Evolutionary conservation across 2,888 invertebrate species (phyloP), one percentile per base, ranked within the genome.

Genomic region (Hoplodrina blanda): DNA sequence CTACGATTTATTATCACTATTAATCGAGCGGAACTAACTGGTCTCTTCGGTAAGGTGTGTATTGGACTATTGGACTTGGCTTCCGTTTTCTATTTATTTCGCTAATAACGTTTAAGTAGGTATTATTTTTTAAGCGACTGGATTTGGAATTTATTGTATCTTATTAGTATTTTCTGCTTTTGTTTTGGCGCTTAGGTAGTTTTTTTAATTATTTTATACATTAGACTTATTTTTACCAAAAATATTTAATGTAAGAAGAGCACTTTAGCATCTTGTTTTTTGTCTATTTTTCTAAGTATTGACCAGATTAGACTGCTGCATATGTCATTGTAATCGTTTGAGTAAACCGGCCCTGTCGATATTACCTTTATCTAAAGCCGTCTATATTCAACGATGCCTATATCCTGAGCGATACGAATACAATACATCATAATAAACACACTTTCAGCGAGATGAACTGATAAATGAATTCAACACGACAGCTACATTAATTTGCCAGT

Each of bases 1-100:
- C 73, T 73, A 72, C 80, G 89, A 91, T 91, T 91, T 90, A 91
- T 91, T 83, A 85, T 77, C 49, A 80, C 89, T 83, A 90, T 91
- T 88, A 88, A 88, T 91, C 87, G 88, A 81, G 80, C 61, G 73
- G 78, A 88, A 90, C 85, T 86, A 90, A 91, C 86, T 80, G 85
- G 80, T 82, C 83, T 85, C 85, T 82, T 76, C 65, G 80, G 77
- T 84, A 75, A 79, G 73, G 78, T 82, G 77, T 78, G 62, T 83
- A 78, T 76, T 65, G 74, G 63, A 68, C 72, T 80, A 66, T 81
- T 69, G 66, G 60, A 70, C 52, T 69, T 53, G 19, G 63, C 63
- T 64, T 57, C 70, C 53, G 59, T 67, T 78, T 57, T 70, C 53
- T 53, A 50, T 79, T 76, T 79, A 50, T 66, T 78, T 62, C 44